These are phyloP conservation scores for Trachops cirrhosus DNA, from an alignment of 2,797 vertebrate genomes.

Conservation along the genomic window DNA sequence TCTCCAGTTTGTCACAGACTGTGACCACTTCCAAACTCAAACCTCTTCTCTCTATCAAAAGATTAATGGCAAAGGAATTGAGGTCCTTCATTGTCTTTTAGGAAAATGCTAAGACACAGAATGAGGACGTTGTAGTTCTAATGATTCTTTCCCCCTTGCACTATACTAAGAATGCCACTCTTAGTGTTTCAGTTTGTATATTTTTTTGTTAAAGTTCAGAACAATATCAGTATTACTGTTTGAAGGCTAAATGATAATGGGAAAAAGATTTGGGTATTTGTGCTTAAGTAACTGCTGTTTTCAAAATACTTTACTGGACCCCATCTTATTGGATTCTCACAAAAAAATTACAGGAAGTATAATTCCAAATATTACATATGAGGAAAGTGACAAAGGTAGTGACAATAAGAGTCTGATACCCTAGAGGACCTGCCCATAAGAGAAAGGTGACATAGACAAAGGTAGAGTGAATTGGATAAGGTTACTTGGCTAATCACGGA, in stretches of 20 bases:
- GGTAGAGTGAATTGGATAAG: not conserved
- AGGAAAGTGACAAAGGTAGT: not conserved
- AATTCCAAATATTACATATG: not conserved
- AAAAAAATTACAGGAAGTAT: not conserved
- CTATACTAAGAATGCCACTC: not conserved
- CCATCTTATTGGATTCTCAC: not conserved
- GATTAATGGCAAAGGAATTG: not conserved
- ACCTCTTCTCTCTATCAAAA: not conserved
- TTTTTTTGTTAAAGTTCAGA: conserved; percentile 14
- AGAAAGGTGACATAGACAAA: too few relatives aligned
- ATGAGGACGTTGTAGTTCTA: not conserved
- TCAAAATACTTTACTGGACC: not conserved
- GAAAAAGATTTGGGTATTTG: not conserved
- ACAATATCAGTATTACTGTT: not conserved
- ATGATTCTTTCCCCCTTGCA: not conserved
- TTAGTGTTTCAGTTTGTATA: not conserved
- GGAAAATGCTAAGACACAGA: not conserved
- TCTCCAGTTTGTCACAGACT: not conserved
- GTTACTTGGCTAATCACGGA: not conserved
- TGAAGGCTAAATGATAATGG: not conserved
- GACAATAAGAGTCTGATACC: too few relatives aligned
- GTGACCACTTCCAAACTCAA: not conserved
- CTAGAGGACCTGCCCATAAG: too few relatives aligned
- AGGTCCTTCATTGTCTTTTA: not conserved
- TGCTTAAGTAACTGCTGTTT: not conserved